These are phyloP conservation scores for Catajapyx aquilonaris DNA, from an alignment of 1,140 invertebrate genomes.

Conservation along the genomic window DNA sequence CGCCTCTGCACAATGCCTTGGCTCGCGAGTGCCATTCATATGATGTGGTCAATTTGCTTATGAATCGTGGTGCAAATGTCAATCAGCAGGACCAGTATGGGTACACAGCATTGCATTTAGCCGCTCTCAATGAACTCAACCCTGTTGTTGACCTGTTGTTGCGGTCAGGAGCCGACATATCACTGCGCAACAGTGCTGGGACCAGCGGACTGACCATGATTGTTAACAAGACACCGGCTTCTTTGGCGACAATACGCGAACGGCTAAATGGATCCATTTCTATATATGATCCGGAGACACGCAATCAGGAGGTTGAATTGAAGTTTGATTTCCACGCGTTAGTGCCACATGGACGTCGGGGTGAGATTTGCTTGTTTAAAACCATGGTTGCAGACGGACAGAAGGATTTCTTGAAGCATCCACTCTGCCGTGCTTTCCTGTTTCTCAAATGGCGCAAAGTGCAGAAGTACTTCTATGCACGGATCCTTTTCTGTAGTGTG, in stretches of 20 bases:
- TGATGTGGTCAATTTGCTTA: constrained; percentile 19
- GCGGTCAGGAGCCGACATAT: constrained; percentile 62
- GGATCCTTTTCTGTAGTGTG: constrained; percentile 53
- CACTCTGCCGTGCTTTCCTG: constrained; percentile 58
- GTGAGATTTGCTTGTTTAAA: constrained; percentile 58
- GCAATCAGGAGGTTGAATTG: constrained; percentile 51
- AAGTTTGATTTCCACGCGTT: constrained; percentile 57
- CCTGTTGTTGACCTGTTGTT: constrained; percentile 62
- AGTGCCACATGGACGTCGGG: constrained; percentile 49
- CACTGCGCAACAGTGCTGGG: constrained; percentile 57
- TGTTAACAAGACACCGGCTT: constrained; percentile 56
- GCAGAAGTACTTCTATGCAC: constrained; percentile 60
- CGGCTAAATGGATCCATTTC: constrained; percentile 55
- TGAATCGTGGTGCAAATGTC: constrained; percentile 56
- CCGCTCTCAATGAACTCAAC: constrained; percentile 61
- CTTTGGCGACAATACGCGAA: constrained; percentile 47
- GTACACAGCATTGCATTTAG: constrained; percentile 70
- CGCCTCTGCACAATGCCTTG: constrained; percentile 52
- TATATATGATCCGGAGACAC: constrained; percentile 45
- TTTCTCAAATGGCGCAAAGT: constrained; percentile 76
- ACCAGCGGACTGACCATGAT: constrained; percentile 61
- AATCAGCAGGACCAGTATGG: constrained; percentile 72
- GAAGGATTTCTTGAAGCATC: constrained; percentile 59
- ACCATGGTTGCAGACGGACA: constrained; percentile 64
- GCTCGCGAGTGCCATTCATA: constrained; percentile 16